These are phyloP conservation scores for Sparus aurata DNA, from an alignment of 2,797 vertebrate genomes.

Conservation along the genomic window DNA sequence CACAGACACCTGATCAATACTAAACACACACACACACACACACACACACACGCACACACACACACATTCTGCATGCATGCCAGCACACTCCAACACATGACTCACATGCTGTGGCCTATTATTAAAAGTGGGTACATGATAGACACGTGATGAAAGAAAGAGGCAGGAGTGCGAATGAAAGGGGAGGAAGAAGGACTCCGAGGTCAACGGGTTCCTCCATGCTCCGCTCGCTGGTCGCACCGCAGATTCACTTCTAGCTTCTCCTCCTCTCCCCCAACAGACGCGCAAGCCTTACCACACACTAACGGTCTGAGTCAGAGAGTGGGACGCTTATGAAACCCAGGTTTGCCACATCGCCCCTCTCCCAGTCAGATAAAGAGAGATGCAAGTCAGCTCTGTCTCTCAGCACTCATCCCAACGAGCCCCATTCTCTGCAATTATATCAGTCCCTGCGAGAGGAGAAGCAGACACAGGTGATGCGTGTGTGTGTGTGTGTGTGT, in stretches of 20 bases:
- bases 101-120: conserved; percentile 60
- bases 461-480: conserved; percentile 50
- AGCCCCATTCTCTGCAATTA: conserved; percentile 17
- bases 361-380: conserved; percentile 56
- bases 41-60: conserved; percentile 25
- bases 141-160: conserved; percentile 69
- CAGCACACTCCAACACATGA: conserved; percentile 50
- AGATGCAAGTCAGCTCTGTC: conserved; percentile 48
- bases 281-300: conserved; percentile 75
- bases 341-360: conserved; percentile 74
- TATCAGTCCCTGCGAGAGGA: conserved; percentile 21
- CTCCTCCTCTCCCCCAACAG: conserved; percentile 63
- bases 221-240: conserved; percentile 73
- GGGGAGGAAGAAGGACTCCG: conserved; percentile 46
- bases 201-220: conserved; percentile 79
- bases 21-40: conserved; percentile 26
- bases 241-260: conserved; percentile 67
- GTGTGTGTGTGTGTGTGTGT: conserved; percentile 22
- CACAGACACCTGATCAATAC: conserved; percentile 62
- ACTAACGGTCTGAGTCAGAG: conserved; percentile 76
- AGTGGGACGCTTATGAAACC: conserved; percentile 73
- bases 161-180: conserved; percentile 35
- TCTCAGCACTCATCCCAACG: conserved; percentile 49
- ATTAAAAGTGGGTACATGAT: conserved; percentile 71
- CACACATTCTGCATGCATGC: conserved; percentile 36